Evolutionary conservation across 2,888 invertebrate species (phyloP).

Genomic region (Erebia aethiops): DNA sequence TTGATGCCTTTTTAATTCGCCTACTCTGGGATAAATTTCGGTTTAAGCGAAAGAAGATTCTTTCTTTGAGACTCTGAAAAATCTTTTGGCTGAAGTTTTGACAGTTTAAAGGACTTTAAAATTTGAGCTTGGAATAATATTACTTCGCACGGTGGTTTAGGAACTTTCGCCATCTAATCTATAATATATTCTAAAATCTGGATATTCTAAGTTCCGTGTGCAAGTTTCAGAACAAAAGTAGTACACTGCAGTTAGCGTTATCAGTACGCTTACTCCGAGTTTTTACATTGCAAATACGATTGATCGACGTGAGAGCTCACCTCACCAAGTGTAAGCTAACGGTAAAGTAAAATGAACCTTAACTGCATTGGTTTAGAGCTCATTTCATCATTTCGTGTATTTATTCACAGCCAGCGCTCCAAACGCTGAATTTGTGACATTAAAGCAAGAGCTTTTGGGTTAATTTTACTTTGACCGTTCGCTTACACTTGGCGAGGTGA

Average conservation of each 20-base stretch:
- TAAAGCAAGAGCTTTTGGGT: no score
- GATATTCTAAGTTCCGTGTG: not conserved
- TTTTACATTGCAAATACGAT: no score
- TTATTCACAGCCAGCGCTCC: no score
- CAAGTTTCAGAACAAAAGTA: not conserved
- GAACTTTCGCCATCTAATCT: slow-evolving; percentile 4
- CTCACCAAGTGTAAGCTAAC: no score
- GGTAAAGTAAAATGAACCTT: no score
- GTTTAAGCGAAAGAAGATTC: slow-evolving; percentile 17
- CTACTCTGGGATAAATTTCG: slow-evolving; percentile 18
- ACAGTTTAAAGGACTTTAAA: slow-evolving; percentile 11
- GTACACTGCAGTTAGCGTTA: not conserved
- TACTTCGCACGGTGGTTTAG: slow-evolving; percentile 4
- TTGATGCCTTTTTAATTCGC: slow-evolving; percentile 74
- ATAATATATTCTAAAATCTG: not conserved
- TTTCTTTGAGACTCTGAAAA: not conserved
- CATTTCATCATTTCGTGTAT: no score
- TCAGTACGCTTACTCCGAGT: no score
- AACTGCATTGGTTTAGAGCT: no score
- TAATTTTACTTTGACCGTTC: no score
- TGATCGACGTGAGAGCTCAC: no score
- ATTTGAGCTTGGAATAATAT: slow-evolving; percentile 14
- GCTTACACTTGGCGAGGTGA: no score
- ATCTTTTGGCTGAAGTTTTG: slow-evolving; percentile 15
- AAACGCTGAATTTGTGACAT: no score